Conservation (phyloP, 1,140 invertebrate species). For the Drosophila eugracilis region DNA sequence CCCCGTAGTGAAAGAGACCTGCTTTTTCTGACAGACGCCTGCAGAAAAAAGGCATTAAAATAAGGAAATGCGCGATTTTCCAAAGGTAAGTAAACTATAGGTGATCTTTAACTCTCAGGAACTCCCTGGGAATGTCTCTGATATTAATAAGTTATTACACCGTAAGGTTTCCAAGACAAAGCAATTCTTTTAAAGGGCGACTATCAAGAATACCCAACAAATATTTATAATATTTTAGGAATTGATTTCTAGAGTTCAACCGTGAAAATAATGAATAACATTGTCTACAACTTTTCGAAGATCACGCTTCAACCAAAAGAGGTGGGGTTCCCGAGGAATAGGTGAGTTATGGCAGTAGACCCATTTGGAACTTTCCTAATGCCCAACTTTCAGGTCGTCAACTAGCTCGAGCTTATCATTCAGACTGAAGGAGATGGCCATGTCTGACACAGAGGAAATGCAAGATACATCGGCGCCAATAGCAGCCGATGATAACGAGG, state of each 20-base stretch:
- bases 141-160: too few relatives aligned
- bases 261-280: constrained; percentile 66
- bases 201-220: too few relatives aligned
- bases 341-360: constrained; percentile 15
- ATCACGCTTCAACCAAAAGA: constrained; percentile 67
- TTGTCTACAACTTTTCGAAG: constrained; percentile 69
- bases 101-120: neutral
- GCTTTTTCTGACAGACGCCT: constrained; percentile 20
- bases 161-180: too few relatives aligned
- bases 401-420: constrained; percentile 34
- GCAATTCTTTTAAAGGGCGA: too few relatives aligned
- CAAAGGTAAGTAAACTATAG: neutral
- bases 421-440: constrained; percentile 42
- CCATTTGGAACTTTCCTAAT: neutral
- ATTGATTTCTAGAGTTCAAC: constrained; percentile 13
- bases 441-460: constrained; percentile 60
- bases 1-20: constrained; percentile 1
- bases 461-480: constrained; percentile 7
- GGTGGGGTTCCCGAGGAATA: constrained; percentile 54
- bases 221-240: neutral
- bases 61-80: constrained; percentile 13
- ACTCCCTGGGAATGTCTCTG: too few relatives aligned
- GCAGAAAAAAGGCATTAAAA: neutral
- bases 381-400: constrained; percentile 21
- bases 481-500: constrained; percentile 1